Conservation (phyloP, 2,888 invertebrate genomes). For the Cheilosia soror region DNA sequence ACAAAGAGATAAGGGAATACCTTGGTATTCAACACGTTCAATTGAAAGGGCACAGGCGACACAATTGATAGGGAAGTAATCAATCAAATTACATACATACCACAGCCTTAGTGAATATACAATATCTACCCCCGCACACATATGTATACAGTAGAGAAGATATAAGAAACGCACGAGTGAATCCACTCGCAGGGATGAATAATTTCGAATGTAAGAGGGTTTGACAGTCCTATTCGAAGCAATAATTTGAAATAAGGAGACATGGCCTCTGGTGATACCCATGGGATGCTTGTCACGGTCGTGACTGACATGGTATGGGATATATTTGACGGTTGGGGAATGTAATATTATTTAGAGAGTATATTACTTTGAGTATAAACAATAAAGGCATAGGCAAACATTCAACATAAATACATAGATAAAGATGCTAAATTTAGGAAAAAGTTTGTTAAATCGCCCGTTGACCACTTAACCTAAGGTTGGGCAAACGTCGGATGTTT, state of each 20-base stretch:
- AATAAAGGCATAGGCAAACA: too few relatives aligned
- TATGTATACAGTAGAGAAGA: too few relatives aligned
- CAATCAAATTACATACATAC: constrained; percentile 40
- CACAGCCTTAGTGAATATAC: not conserved
- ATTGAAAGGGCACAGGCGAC: constrained; percentile 13
- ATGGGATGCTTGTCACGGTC: constrained; percentile 5
- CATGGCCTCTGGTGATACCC: constrained; percentile 1
- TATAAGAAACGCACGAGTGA: constrained; percentile 35
- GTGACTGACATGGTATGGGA: constrained; percentile 23
- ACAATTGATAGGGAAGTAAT: constrained; percentile 47
- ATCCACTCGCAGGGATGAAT: constrained; percentile 26
- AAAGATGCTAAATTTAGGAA: too few relatives aligned
- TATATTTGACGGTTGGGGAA: not conserved
- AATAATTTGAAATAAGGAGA: constrained; percentile 9
- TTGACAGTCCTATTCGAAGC: constrained; percentile 20
- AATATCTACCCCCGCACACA: not conserved
- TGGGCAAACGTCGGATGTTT: too few relatives aligned
- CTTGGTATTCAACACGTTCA: not conserved
- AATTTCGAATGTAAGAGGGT: constrained; percentile 24
- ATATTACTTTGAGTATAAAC: too few relatives aligned
- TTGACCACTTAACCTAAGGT: too few relatives aligned
- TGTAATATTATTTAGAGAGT: not conserved
- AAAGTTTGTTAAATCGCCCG: too few relatives aligned
- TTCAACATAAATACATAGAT: too few relatives aligned
- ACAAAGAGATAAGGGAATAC: not conserved